Percentiles rank a stretch among this genome's conserved stretches.
Conservation (phyloP, 2,888 invertebrate species). For the Auanema sp. region DNA sequence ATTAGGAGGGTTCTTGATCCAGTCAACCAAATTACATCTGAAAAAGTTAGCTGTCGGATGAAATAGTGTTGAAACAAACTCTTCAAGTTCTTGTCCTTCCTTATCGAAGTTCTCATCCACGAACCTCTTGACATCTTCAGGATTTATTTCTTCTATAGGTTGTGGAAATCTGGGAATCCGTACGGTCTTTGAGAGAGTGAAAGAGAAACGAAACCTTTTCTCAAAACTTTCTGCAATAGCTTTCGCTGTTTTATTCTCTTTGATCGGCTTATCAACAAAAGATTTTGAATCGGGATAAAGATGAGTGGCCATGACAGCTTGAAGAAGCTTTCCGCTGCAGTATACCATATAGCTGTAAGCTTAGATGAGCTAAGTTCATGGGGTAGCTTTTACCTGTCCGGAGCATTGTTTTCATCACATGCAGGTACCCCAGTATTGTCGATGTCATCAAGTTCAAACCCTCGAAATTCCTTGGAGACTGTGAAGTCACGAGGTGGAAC, state of each 20-base stretch:
- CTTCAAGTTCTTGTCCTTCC: constrained; percentile 52
- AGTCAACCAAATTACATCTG: constrained; percentile 54
- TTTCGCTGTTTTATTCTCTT: constrained; percentile 28
- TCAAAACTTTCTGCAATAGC: constrained; percentile 26
- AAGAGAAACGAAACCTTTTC: constrained; percentile 9
- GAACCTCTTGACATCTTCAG: constrained; percentile 42
- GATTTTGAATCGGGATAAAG: constrained; percentile 48
- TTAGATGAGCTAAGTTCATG: too few relatives aligned
- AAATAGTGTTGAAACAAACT: constrained; percentile 21
- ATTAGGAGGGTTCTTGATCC: constrained; percentile 26
- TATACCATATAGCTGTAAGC: constrained; percentile 46
- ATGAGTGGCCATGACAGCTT: constrained; percentile 52
- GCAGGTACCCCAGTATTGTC: constrained; percentile 15
- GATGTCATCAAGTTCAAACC: not conserved
- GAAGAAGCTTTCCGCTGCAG: constrained; percentile 56
- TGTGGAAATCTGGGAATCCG: constrained; percentile 35
- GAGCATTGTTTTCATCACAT: constrained; percentile 41
- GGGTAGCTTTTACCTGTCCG: too few relatives aligned
- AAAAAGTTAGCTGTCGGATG: constrained; percentile 9
- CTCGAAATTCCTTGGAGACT: not conserved
- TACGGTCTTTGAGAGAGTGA: too few relatives aligned
- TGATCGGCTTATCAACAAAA: constrained; percentile 48
- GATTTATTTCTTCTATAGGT: constrained; percentile 34
- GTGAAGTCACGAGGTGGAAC: constrained; percentile 4
- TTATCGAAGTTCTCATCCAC: constrained; percentile 55